Evolutionary conservation across 2,113 vertebrate species (phyloP).

Genomic region (Nothoprocta pentlandii): DNA sequence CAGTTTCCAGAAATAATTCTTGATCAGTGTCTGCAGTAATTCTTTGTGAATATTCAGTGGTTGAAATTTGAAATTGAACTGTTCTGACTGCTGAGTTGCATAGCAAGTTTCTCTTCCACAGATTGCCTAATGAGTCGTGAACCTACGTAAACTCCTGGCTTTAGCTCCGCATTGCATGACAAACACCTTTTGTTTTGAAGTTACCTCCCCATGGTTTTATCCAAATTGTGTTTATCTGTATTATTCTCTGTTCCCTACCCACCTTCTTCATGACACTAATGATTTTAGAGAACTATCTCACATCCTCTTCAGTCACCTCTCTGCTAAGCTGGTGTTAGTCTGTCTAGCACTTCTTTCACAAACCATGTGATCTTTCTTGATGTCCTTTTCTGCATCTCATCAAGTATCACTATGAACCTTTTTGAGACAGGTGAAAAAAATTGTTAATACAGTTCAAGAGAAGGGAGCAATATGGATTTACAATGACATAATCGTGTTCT

Average conservation of each 20-base stretch:
- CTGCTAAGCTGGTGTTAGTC: background rate
- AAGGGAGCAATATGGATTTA: background rate
- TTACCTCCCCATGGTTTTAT: background rate
- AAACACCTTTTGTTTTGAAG: background rate
- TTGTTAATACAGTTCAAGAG: background rate
- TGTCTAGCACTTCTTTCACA: background rate
- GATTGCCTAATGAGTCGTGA: background rate
- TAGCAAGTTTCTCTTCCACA: conserved; percentile 22
- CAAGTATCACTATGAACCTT: background rate
- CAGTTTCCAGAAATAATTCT: background rate
- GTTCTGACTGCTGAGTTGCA: conserved; percentile 8
- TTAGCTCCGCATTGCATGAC: background rate
- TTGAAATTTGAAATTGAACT: conserved; percentile 16
- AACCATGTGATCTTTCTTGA: background rate
- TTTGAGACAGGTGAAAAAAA: background rate
- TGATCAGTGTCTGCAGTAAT: background rate
- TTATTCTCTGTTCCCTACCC: background rate
- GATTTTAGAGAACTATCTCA: background rate
- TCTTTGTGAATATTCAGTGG: background rate
- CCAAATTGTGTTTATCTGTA: background rate
- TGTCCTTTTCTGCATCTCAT: background rate
- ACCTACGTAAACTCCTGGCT: background rate
- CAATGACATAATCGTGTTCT: background rate
- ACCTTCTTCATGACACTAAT: background rate
- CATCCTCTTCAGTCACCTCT: background rate